Conservation (phyloP, 2,113 vertebrate species). For the Leucopternis melanops region DNA sequence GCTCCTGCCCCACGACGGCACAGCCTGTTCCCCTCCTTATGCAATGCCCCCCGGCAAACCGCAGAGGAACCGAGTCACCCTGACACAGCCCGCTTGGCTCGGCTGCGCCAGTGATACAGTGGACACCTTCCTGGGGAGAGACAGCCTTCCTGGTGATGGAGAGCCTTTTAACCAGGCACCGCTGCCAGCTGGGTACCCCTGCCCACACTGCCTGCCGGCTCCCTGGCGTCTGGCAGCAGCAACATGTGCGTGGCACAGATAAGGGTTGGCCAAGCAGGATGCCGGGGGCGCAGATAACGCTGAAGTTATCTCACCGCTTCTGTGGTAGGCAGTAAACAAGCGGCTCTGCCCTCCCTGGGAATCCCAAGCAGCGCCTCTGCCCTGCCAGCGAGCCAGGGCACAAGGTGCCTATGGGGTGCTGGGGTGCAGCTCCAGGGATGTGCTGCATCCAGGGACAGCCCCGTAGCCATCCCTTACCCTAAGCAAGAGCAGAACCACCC, state of each 20-base stretch:
- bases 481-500: background rate
- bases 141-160: background rate
- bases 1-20: background rate
- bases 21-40: background rate
- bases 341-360: background rate
- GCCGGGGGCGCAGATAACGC: background rate
- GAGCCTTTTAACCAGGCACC: background rate
- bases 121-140: background rate
- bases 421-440: background rate
- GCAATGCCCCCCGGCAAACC: background rate
- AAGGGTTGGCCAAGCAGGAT: slow-evolving; percentile 33
- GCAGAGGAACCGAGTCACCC: slow-evolving; percentile 23
- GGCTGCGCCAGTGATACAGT: background rate
- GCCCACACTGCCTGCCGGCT: fast-evolving
- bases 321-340: background rate
- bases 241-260: background rate
- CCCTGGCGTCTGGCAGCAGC: background rate
- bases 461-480: background rate
- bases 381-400: background rate
- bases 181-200: background rate
- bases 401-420: background rate
- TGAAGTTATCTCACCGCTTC: background rate
- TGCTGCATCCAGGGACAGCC: background rate
- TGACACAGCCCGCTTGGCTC: background rate
- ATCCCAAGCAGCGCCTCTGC: background rate